Percentiles rank a stretch among this genome's conserved stretches.
Evolutionary conservation across 2,888 invertebrate species (phyloP).

Genomic region (Mamestra brassicae): DNA sequence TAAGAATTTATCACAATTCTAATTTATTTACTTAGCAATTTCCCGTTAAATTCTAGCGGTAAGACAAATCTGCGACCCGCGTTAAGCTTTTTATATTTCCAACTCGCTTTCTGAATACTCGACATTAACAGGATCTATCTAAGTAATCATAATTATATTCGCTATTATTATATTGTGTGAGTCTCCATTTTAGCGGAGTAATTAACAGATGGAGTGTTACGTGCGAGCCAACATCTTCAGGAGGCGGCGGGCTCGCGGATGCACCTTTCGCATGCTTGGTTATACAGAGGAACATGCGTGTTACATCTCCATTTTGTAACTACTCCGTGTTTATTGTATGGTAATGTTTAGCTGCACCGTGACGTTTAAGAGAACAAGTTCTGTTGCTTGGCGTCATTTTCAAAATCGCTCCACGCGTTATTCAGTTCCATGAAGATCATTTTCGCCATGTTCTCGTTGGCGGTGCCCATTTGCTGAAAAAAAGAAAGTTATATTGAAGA

Average conservation of each 20-base stretch:
- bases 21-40: conserved; percentile 51
- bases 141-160: conserved; percentile 46
- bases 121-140: conserved; percentile 42
- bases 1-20: conserved; percentile 66
- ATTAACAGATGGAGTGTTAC: conserved; percentile 38
- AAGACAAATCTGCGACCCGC: conserved; percentile 43
- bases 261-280: neutral
- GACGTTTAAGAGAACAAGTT: conserved; percentile 87
- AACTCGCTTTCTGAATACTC: conserved; percentile 52
- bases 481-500: conserved; percentile 16
- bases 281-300: conserved; percentile 12
- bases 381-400: conserved; percentile 95
- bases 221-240: neutral
- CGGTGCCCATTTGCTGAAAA: conserved; percentile 97
- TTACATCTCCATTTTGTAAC: conserved; percentile 39
- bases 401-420: conserved; percentile 99
- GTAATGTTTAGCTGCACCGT: conserved; percentile 46
- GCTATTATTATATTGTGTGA: conserved; percentile 50
- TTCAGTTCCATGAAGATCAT: conserved; percentile 99
- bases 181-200: conserved; percentile 34
- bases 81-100: conserved; percentile 55
- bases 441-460: conserved; percentile 98
- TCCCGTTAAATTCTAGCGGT: conserved; percentile 38
- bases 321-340: conserved; percentile 34
- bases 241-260: neutral